Conservation (phyloP, 2,797 vertebrate genomes). For the Malacoraja senta region DNA sequence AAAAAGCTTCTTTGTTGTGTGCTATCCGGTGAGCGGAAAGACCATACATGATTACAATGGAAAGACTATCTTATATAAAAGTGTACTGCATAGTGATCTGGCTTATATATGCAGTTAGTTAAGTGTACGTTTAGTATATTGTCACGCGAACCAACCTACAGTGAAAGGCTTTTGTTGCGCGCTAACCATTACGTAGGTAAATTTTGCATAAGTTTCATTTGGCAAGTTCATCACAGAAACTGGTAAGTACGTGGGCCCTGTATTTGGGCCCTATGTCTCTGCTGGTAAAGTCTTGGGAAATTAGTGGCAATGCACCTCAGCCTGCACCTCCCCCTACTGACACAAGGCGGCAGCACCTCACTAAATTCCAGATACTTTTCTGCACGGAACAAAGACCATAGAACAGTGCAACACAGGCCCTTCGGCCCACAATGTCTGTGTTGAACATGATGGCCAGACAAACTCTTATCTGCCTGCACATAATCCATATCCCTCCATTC, state of each 20-base stretch:
- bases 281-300: not conserved
- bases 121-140: too few relatives aligned
- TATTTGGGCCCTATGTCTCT: not conserved
- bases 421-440: too few relatives aligned
- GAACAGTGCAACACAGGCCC: too few relatives aligned
- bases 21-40: too few relatives aligned
- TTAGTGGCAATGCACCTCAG: not conserved
- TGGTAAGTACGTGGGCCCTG: not conserved
- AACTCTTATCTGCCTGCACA: too few relatives aligned
- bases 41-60: too few relatives aligned
- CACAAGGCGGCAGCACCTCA: not conserved
- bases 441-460: too few relatives aligned
- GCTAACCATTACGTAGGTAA: not conserved
- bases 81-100: not conserved
- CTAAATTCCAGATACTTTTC: not conserved
- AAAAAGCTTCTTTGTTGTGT: too few relatives aligned
- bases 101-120: not conserved
- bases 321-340: not conserved
- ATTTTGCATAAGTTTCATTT: not conserved
- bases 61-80: not conserved
- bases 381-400: too few relatives aligned
- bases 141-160: too few relatives aligned
- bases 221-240: not conserved
- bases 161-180: too few relatives aligned
- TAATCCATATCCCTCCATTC: too few relatives aligned